Conservation (phyloP, 2,113 vertebrate species). For the Xiphias gladius region DNA sequence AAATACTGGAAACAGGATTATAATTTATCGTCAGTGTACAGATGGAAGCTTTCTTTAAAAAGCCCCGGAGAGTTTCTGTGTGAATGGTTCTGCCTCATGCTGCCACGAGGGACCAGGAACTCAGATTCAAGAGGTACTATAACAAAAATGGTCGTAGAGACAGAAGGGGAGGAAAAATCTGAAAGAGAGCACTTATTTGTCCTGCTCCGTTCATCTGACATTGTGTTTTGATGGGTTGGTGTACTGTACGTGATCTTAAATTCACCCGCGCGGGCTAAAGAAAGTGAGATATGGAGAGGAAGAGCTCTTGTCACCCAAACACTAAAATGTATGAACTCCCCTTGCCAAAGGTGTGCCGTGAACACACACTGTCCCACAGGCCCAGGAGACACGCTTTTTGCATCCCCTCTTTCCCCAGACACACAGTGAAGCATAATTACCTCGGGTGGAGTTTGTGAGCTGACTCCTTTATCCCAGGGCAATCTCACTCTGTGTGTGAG, state of each 20-base stretch:
- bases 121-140: constrained; percentile 15
- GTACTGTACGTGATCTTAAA: constrained; percentile 13
- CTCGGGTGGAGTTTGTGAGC: constrained; percentile 58
- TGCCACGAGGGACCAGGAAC: not conserved
- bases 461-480: constrained; percentile 52
- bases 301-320: constrained; percentile 27
- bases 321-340: constrained; percentile 34
- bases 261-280: constrained; percentile 5
- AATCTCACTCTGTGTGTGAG: constrained; percentile 49
- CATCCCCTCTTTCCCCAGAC: constrained; percentile 43
- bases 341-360: constrained; percentile 11
- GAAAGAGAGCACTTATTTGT: not conserved
- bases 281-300: not conserved
- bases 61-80: constrained; percentile 19
- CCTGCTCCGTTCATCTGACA: constrained; percentile 13
- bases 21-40: constrained; percentile 7
- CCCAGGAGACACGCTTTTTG: constrained; percentile 27
- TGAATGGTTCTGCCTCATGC: constrained; percentile 18
- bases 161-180: not conserved
- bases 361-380: constrained; percentile 47
- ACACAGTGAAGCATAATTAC: constrained; percentile 54
- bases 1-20: constrained; percentile 28
- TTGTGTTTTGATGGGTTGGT: constrained; percentile 18
- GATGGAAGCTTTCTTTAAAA: constrained; percentile 41
- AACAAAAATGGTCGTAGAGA: constrained; percentile 4